phyloP scores from a whole-genome alignment of 1,140 invertebrate species.

The Brachionus manjavacas region DNA sequence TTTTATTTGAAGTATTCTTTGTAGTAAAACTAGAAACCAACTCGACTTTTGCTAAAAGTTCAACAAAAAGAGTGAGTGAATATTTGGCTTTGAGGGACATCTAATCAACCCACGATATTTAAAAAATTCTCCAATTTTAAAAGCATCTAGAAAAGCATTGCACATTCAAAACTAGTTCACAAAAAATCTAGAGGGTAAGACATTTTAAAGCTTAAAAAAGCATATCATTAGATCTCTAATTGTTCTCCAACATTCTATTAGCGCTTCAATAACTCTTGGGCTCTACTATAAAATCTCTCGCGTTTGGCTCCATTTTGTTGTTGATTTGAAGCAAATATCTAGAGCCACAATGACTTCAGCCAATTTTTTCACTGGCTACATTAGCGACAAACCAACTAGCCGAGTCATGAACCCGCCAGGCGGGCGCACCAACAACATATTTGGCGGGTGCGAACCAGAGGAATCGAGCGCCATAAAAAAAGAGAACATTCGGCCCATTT shows the following conservation, averaged over 20 bases:
- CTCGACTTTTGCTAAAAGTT: neutral
- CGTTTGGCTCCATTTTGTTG: neutral
- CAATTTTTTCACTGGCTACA: conserved; percentile 16
- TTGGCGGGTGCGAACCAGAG: neutral
- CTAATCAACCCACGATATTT: neutral
- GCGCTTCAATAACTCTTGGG: neutral
- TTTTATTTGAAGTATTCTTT: neutral
- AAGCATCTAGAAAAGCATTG: neutral
- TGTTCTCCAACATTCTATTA: neutral
- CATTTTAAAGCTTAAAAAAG: neutral
- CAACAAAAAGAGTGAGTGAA: neutral
- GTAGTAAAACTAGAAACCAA: neutral
- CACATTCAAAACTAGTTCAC: neutral
- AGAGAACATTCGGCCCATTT: conserved; percentile 13
- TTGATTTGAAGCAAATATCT: neutral
- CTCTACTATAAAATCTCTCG: neutral
- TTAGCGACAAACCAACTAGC: neutral
- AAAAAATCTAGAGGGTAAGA: neutral
- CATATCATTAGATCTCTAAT: neutral
- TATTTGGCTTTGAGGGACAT: neutral
- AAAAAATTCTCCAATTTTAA: neutral
- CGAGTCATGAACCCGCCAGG: conserved; percentile 10
- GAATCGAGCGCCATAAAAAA: neutral
- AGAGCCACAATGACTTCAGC: neutral
- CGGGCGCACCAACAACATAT: conserved; percentile 23